phyloP scores from a whole-genome alignment of 2,797 vertebrate genomes.

The Podarcis lilfordi region DNA sequence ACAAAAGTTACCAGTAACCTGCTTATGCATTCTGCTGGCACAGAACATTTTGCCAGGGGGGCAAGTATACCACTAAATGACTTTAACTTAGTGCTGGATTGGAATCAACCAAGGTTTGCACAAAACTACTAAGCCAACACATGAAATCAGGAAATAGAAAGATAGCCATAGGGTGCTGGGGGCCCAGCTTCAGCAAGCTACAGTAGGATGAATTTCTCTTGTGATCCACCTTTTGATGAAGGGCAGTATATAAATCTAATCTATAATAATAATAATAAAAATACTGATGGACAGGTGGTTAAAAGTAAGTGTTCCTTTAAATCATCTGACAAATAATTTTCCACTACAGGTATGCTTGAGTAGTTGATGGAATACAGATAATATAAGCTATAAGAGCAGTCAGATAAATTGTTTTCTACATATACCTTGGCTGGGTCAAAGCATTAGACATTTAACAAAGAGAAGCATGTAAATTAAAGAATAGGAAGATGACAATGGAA shows the following conservation, averaged over 20 bases:
- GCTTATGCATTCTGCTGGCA: too few species aligned
- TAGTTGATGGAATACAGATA: slow-evolving; percentile 52
- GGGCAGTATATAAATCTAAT: too few species aligned
- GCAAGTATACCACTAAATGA: too few species aligned
- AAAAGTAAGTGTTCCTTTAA: slow-evolving; percentile 51
- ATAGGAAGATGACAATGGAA: slow-evolving; percentile 27
- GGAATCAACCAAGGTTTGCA: background rate
- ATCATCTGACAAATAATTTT: slow-evolving; percentile 62
- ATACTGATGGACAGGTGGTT: slow-evolving; percentile 27
- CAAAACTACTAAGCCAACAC: slow-evolving; percentile 2
- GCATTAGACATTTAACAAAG: slow-evolving; percentile 44
- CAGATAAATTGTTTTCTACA: slow-evolving; percentile 57
- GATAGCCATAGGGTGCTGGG: background rate
- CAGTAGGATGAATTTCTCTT: too few species aligned
- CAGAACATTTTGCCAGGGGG: too few species aligned
- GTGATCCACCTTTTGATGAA: too few species aligned
- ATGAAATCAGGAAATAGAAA: slow-evolving; percentile 34
- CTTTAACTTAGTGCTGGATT: too few species aligned
- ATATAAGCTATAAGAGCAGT: background rate
- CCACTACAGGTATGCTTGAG: slow-evolving; percentile 34
- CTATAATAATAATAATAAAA: too few species aligned
- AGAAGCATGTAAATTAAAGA: slow-evolving; percentile 42
- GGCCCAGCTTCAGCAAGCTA: slow-evolving; percentile 51
- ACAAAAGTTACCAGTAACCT: too few species aligned
- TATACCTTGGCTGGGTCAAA: slow-evolving; percentile 45